Conservation (phyloP, 1,140 invertebrate species). For the Hylyphantes graminicola region DNA sequence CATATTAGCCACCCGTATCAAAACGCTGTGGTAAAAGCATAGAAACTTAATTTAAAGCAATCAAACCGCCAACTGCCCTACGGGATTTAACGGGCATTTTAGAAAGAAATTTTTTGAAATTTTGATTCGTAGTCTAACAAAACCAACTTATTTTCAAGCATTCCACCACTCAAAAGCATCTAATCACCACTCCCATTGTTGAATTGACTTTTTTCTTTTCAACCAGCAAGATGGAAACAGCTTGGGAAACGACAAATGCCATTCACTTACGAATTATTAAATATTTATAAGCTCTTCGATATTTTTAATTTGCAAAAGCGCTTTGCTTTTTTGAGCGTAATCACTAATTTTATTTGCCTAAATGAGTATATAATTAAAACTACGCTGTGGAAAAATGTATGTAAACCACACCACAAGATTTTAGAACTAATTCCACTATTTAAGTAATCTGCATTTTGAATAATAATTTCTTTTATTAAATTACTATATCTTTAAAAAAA, state of each 20-base stretch:
- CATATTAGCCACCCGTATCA: slow-evolving; percentile 47
- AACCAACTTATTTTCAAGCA: slow-evolving; percentile 51
- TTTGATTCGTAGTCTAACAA: slow-evolving; percentile 18
- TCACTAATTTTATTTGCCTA: slow-evolving; percentile 14
- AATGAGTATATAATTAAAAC: too few species aligned
- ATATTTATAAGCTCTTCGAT: background rate
- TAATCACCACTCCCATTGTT: slow-evolving; percentile 4
- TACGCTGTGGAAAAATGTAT: too few species aligned
- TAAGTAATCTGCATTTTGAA: too few species aligned
- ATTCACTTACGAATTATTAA: slow-evolving; percentile 27
- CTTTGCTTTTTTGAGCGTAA: background rate
- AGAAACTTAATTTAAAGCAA: slow-evolving; percentile 40
- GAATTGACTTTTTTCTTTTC: slow-evolving; percentile 3
- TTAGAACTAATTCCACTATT: too few species aligned
- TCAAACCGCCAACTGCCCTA: slow-evolving; percentile 31
- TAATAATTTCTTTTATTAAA: too few species aligned
- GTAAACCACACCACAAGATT: too few species aligned
- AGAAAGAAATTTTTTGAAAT: slow-evolving; percentile 31
- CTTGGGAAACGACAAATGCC: background rate
- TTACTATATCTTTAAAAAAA: too few species aligned
- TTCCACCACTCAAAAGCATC: too few species aligned
- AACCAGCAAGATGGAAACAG: background rate
- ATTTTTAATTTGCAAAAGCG: slow-evolving; percentile 13
- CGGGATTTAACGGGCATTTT: slow-evolving; percentile 26
- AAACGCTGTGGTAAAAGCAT: slow-evolving; percentile 30